phyloP scores from a whole-genome alignment of 1,140 invertebrate genomes.

The Mamestra configurata region DNA sequence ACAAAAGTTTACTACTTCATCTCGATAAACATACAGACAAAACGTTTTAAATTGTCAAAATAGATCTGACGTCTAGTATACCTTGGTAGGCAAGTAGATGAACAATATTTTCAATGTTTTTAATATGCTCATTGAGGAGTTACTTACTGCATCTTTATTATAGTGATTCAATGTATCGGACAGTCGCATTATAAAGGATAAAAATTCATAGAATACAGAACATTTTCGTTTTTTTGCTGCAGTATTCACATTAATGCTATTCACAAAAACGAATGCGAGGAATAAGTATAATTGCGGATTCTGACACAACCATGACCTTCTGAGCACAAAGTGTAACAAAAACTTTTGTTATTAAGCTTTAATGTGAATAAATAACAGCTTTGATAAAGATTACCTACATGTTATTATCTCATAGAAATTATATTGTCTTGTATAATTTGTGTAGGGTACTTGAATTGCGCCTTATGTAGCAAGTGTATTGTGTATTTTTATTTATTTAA shows the following conservation, averaged over 20 bases:
- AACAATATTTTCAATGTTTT: conserved; percentile 54
- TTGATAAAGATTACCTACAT: conserved; percentile 46
- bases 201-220: conserved; percentile 40
- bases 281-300: not conserved
- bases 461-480: conserved; percentile 78
- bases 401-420: conserved; percentile 60
- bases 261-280: not conserved
- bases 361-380: conserved; percentile 64
- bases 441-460: conserved; percentile 72
- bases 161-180: conserved; percentile 50
- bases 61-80: conserved; percentile 58
- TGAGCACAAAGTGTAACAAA: conserved; percentile 29
- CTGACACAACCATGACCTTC: conserved; percentile 8
- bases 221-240: conserved; percentile 43
- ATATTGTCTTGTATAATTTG: conserved; percentile 65
- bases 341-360: conserved; percentile 46
- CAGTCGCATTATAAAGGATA: conserved; percentile 41
- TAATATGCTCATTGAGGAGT: conserved; percentile 54
- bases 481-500: conserved; percentile 83
- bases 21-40: conserved; percentile 15
- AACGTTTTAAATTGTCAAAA: conserved; percentile 48
- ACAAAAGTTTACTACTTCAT: conserved; percentile 38
- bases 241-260: conserved; percentile 61
- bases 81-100: conserved; percentile 55
- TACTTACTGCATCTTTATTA: conserved; percentile 52